phyloP scores from a whole-genome alignment of 1,140 invertebrate species.

The Leptinotarsa undecemlineata region DNA sequence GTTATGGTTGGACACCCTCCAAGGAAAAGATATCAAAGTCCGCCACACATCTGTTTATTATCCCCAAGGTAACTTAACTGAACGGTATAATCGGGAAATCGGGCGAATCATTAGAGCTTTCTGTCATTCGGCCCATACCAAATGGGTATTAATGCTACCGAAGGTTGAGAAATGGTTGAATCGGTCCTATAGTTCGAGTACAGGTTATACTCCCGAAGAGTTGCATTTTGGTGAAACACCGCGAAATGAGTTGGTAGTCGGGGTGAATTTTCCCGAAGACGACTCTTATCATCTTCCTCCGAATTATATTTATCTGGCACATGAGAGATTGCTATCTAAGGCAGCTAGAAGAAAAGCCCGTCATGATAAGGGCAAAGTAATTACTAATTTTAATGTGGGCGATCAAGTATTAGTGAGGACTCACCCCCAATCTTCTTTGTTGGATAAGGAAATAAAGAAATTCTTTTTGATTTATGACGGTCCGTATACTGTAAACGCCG shows the following conservation, averaged over 20 bases:
- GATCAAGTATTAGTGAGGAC: conserved; percentile 18
- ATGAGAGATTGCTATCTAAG: neutral
- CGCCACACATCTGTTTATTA: conserved; percentile 23
- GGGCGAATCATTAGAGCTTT: neutral
- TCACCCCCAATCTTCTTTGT: neutral
- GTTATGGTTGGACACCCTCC: neutral
- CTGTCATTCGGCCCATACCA: conserved; percentile 18
- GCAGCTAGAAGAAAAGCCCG: neutral
- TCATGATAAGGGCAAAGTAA: neutral
- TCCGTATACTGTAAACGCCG: conserved; percentile 9
- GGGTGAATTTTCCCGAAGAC: too few species aligned
- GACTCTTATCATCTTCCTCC: too few species aligned
- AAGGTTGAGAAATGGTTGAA: conserved; percentile 12
- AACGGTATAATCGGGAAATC: conserved; percentile 19
- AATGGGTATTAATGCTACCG: conserved; percentile 15
- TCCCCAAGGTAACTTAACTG: conserved; percentile 16
- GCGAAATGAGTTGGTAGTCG: neutral
- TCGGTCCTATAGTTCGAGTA: neutral
- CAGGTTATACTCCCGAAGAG: conserved; percentile 10
- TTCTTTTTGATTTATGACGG: conserved; percentile 12
- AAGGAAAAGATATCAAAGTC: neutral
- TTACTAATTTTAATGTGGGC: neutral
- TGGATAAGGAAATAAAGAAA: conserved; percentile 21
- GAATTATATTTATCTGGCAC: neutral
- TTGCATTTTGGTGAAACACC: conserved; percentile 16